Evolutionary conservation across 2,113 vertebrate genomes (phyloP).

Genomic region (Oreamnos americanus): DNA sequence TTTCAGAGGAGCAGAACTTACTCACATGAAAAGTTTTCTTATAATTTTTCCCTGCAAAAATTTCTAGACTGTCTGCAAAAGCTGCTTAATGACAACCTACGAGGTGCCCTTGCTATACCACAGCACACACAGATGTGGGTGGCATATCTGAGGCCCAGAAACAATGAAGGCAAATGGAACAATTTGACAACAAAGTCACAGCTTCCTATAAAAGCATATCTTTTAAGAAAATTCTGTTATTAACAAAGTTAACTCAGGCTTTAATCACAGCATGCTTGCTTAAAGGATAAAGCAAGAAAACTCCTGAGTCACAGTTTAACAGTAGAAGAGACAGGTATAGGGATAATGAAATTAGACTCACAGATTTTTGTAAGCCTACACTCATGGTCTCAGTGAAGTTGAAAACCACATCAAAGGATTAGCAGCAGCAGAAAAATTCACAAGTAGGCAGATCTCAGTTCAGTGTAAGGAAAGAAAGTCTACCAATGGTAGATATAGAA

Average conservation of each 20-base stretch:
- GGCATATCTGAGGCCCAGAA: not conserved
- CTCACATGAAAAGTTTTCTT: not conserved
- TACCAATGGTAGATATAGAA: not conserved
- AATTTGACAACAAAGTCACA: not conserved
- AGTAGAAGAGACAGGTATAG: conserved; percentile 9
- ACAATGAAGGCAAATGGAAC: not conserved
- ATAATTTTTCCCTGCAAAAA: not conserved
- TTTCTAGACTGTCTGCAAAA: not conserved
- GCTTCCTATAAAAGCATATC: not conserved
- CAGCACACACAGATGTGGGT: not conserved
- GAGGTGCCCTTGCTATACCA: not conserved
- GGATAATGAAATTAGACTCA: not conserved
- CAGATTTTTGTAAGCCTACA: conserved; percentile 5
- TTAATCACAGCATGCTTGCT: not conserved
- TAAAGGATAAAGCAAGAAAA: conserved; percentile 1
- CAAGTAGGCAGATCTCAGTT: not conserved
- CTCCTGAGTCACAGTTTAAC: not conserved
- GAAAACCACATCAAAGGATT: not conserved
- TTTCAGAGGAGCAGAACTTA: not conserved
- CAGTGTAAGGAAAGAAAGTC: not conserved
- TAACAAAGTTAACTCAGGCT: not conserved
- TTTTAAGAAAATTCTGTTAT: conserved; percentile 3
- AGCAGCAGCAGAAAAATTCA: not conserved
- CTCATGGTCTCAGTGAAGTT: not conserved
- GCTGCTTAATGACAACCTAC: not conserved